Percentiles rank a stretch among this genome's conserved stretches.
Conservation (phyloP, 2,113 vertebrate genomes). For the Sceloporus tristichus region DNA sequence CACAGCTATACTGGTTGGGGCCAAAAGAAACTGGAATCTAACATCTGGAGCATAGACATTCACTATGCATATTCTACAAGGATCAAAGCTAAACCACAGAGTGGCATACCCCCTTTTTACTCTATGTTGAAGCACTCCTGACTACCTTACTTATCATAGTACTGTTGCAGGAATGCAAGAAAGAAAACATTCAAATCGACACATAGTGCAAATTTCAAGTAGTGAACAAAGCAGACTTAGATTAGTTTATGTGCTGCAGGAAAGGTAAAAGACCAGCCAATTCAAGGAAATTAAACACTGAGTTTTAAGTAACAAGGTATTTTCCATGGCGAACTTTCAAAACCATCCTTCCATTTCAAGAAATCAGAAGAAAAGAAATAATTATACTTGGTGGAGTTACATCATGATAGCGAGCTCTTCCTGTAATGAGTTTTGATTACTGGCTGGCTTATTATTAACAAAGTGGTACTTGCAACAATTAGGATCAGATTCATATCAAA, state of each 20-base stretch:
- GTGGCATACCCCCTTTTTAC: not conserved
- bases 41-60: not conserved
- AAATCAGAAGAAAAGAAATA: constrained; percentile 44
- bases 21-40: not conserved
- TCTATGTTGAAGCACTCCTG: not conserved
- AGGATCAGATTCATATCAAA: not conserved
- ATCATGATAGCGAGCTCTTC: constrained; percentile 73
- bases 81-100: not conserved
- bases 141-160: not conserved
- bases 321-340: constrained; percentile 36
- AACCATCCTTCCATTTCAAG: constrained; percentile 19
- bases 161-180: not conserved
- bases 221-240: not conserved
- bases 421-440: constrained; percentile 62
- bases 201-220: not conserved
- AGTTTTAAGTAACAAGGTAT: not conserved
- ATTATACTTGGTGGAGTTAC: constrained; percentile 75
- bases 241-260: not conserved
- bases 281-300: not conserved
- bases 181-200: not conserved
- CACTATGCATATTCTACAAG: not conserved
- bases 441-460: constrained; percentile 55
- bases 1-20: not conserved
- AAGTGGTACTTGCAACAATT: constrained; percentile 65
- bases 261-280: constrained; percentile 22